Percentiles rank a stretch among this genome's conserved stretches.
Conservation (phyloP, 2,888 invertebrate genomes). For the Sturmia bella region DNA sequence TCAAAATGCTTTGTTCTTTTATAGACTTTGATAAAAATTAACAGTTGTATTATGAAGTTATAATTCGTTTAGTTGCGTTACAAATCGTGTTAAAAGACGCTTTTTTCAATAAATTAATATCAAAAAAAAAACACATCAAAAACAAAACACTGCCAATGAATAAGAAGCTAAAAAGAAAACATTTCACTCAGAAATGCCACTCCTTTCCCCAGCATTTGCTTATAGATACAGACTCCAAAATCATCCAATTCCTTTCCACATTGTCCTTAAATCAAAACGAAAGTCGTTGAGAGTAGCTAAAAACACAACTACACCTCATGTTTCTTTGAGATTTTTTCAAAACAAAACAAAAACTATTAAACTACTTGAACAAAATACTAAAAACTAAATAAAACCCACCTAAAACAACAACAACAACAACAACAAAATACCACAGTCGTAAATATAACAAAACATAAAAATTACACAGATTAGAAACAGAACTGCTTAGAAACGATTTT, state of each 20-base stretch:
- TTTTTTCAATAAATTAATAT: too few relatives aligned
- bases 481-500: slow-evolving; percentile 34
- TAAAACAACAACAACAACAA: slow-evolving; percentile 50
- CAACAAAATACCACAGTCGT: slow-evolving; percentile 51
- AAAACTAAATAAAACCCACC: slow-evolving; percentile 61
- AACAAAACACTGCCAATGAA: slow-evolving; percentile 46
- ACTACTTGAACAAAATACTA: slow-evolving; percentile 25
- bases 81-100: too few relatives aligned
- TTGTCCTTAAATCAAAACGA: neutral
- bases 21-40: too few relatives aligned
- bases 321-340: neutral
- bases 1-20: too few relatives aligned
- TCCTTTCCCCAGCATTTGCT: neutral
- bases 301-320: neutral
- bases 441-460: slow-evolving; percentile 26
- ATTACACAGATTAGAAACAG: slow-evolving; percentile 29
- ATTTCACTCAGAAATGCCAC: neutral
- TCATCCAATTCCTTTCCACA: neutral
- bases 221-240: neutral
- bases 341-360: slow-evolving; percentile 3
- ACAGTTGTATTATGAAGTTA: too few relatives aligned
- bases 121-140: slow-evolving; percentile 8
- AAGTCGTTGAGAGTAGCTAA: neutral
- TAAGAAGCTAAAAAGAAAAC: slow-evolving; percentile 9
- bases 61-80: too few relatives aligned